Conservation (phyloP, 1,140 invertebrate genomes). For the Tenebrio molitor region DNA sequence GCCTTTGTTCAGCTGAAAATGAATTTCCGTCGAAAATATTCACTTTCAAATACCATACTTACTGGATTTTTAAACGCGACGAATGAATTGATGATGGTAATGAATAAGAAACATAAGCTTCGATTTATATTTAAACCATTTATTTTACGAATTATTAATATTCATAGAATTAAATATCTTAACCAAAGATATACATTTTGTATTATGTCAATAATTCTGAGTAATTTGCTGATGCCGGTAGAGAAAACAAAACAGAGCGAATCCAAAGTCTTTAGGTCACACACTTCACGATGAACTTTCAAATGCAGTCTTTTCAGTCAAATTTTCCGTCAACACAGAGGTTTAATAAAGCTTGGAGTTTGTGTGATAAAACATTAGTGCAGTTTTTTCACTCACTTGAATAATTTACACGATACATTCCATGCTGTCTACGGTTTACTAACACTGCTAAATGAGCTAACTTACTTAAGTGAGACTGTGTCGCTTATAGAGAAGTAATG, state of each 20-base stretch:
- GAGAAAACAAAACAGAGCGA: conserved; percentile 44
- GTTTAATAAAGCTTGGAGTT: conserved; percentile 47
- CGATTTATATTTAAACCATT: conserved; percentile 48
- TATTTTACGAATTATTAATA: conserved; percentile 49
- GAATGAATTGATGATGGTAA: no score
- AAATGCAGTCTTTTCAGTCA: conserved; percentile 46
- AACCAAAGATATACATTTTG: conserved; percentile 46
- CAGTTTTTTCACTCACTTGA: conserved; percentile 44
- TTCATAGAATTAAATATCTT: conserved; percentile 50
- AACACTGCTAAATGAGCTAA: conserved; percentile 48
- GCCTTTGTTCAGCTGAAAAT: no score
- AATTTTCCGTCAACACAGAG: conserved; percentile 47
- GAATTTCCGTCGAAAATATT: no score
- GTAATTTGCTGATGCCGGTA: conserved; percentile 50
- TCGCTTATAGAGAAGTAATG: neutral
- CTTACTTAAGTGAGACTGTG: conserved; percentile 24
- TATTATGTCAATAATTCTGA: conserved; percentile 44
- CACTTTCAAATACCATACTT: no score
- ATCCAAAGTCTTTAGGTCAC: conserved; percentile 43
- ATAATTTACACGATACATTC: conserved; percentile 47
- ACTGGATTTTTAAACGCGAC: no score
- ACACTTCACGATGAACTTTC: conserved; percentile 45
- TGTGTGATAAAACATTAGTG: conserved; percentile 47
- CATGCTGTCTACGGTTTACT: conserved; percentile 46
- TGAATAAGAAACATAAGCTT: no score